A percentile compares a stretch with the other conserved stretches of the same genome.
These are phyloP conservation scores for Cinara cedri DNA, from an alignment of 2,888 invertebrate species.

Conservation along the genomic window DNA sequence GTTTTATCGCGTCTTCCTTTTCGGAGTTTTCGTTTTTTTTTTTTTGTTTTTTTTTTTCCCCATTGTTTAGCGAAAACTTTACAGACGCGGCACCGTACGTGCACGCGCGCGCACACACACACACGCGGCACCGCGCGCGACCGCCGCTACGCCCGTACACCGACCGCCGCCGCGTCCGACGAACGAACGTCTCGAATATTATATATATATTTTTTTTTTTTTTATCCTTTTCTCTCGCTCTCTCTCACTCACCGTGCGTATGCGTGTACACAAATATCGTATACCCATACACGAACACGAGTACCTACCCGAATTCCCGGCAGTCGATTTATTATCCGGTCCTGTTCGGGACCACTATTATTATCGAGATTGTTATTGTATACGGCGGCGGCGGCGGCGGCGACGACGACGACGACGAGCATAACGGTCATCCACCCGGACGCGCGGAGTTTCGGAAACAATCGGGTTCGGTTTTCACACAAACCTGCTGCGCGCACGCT, in stretches of 20 bases:
- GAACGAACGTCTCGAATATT: slow-evolving; percentile 16
- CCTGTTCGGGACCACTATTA: slow-evolving; percentile 19
- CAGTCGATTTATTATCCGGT: slow-evolving; percentile 50
- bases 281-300: too few relatives aligned
- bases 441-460: slow-evolving; percentile 38
- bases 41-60: too few relatives aligned
- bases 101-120: too few relatives aligned
- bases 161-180: neutral
- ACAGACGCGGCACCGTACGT: too few relatives aligned
- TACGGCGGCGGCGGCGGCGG: too few relatives aligned
- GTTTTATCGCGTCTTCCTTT: slow-evolving; percentile 42
- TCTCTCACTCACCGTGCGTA: too few relatives aligned
- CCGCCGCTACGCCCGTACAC: neutral
- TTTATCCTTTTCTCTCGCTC: too few relatives aligned
- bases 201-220: too few relatives aligned
- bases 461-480: slow-evolving; percentile 26
- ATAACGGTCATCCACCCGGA: slow-evolving; percentile 38
- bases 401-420: neutral
- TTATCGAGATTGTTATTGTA: neutral
- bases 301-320: slow-evolving; percentile 37
- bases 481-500: neutral
- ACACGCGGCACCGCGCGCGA: too few relatives aligned
- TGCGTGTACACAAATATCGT: too few relatives aligned
- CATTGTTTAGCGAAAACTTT: slow-evolving; percentile 49
- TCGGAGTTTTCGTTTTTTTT: slow-evolving; percentile 13